These are phyloP conservation scores for Drosophila santomea DNA, from an alignment of 1,140 invertebrate species.

Conservation along the genomic window DNA sequence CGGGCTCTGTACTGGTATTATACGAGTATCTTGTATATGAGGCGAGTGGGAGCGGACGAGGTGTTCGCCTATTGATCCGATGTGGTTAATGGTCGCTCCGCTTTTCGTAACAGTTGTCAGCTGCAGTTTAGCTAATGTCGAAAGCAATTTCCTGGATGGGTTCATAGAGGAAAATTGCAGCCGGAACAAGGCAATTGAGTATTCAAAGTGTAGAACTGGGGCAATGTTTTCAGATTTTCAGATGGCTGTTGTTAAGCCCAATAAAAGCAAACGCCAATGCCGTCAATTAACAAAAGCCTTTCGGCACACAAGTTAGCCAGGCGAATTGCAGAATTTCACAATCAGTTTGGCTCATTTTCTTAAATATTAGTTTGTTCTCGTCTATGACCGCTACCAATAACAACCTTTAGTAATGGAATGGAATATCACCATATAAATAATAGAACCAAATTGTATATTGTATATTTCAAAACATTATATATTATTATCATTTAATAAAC, in stretches of 20 bases:
- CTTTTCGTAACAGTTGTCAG: conserved; percentile 69
- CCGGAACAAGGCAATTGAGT: conserved; percentile 17
- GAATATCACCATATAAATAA: too few relatives aligned
- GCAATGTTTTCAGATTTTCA: conserved; percentile 6
- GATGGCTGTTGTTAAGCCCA: not conserved
- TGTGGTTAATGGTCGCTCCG: conserved; percentile 43
- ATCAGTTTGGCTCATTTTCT: not conserved
- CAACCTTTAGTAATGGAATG: too few relatives aligned
- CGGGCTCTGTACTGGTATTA: conserved; percentile 8
- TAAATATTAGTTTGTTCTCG: too few relatives aligned
- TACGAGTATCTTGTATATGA: not conserved
- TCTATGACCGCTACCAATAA: too few relatives aligned
- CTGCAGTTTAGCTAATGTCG: conserved; percentile 63
- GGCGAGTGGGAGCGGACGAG: conserved; percentile 15
- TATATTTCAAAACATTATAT: not conserved
- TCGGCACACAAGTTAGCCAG: not conserved
- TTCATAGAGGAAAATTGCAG: conserved; percentile 9
- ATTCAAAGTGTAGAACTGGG: conserved; percentile 19
- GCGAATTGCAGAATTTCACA: not conserved
- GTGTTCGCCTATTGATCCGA: conserved; percentile 27
- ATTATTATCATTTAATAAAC: not conserved
- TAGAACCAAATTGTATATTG: too few relatives aligned
- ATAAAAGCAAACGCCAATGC: not conserved
- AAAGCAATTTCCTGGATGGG: conserved; percentile 36
- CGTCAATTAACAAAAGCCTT: conserved; percentile 1